These are phyloP conservation scores for Cephalotes varians DNA, from an alignment of 2,888 invertebrate species.

Conservation along the genomic window DNA sequence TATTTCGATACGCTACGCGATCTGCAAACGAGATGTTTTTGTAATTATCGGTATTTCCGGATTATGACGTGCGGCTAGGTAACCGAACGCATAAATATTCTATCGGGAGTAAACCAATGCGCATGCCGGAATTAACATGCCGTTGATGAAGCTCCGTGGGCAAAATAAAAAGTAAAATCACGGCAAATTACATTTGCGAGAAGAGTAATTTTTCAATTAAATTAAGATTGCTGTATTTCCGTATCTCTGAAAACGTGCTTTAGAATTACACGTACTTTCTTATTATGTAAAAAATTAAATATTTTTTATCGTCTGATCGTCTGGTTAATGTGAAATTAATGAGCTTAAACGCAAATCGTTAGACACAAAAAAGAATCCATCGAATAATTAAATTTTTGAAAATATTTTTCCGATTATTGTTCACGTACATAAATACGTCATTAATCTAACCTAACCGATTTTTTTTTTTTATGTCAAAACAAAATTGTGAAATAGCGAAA, in stretches of 20 bases:
- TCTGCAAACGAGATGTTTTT: slow-evolving; percentile 40
- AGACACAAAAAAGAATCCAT: not conserved
- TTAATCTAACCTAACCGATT: not conserved
- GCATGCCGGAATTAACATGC: slow-evolving; percentile 31
- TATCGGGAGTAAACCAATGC: slow-evolving; percentile 17
- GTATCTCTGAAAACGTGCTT: not conserved
- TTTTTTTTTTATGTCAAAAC: not conserved
- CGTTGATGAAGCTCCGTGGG: not conserved
- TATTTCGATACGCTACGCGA: slow-evolving; percentile 39
- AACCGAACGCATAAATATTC: slow-evolving; percentile 37
- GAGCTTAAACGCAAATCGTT: not conserved
- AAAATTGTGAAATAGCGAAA: slow-evolving; percentile 5
- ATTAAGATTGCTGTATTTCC: not conserved
- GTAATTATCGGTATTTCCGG: slow-evolving; percentile 39
- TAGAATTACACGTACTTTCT: not conserved
- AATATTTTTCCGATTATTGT: not conserved
- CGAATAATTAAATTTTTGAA: not conserved
- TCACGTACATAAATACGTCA: not conserved
- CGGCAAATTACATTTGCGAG: not conserved
- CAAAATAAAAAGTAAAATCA: slow-evolving; percentile 29
- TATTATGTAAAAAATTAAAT: not conserved
- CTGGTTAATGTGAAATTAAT: not conserved
- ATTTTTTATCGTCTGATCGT: not conserved
- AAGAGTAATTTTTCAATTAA: slow-evolving; percentile 9
- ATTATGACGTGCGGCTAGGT: slow-evolving; percentile 14